Evolutionary conservation across 2,113 vertebrate genomes (phyloP).

Genomic region (Arenaria interpres): DNA sequence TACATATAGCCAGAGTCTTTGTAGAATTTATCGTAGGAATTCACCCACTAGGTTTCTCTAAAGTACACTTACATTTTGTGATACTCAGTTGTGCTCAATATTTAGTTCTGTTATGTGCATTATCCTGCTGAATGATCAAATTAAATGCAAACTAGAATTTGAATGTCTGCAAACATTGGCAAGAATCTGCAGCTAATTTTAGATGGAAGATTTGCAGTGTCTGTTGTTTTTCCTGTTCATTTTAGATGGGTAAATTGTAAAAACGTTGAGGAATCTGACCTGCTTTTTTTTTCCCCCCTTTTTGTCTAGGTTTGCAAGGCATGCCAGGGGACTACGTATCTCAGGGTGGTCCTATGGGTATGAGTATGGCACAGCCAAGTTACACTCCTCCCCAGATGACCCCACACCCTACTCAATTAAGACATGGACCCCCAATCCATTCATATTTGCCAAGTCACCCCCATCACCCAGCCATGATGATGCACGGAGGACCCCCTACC

Average conservation of each 20-base stretch:
- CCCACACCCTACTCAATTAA: conserved; percentile 87
- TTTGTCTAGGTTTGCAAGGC: conserved; percentile 92
- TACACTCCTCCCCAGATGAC: conserved; percentile 93
- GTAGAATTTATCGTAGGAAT: conserved; percentile 77
- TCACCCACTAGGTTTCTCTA: conserved; percentile 74
- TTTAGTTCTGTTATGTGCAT: conserved; percentile 85
- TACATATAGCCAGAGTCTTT: conserved; percentile 66
- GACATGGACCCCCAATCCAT: conserved; percentile 88
- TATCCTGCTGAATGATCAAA: conserved; percentile 83
- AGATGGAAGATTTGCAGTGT: conserved; percentile 84
- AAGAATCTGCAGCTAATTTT: conserved; percentile 85
- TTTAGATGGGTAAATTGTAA: conserved; percentile 79
- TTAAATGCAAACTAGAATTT: conserved; percentile 86
- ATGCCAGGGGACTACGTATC: conserved; percentile 95
- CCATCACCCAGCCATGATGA: conserved; percentile 92
- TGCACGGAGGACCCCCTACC: conserved; percentile 92
- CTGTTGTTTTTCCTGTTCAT: conserved; percentile 81
- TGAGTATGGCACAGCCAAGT: conserved; percentile 95
- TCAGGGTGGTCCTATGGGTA: conserved; percentile 99
- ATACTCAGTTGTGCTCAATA: conserved; percentile 82
- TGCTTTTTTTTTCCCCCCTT: conserved; percentile 61
- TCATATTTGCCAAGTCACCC: conserved; percentile 88
- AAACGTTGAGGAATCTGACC: conserved; percentile 78
- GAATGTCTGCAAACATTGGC: conserved; percentile 86
- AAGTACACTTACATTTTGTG: conserved; percentile 81